Evolutionary conservation across 2,113 vertebrate genomes (phyloP).

Genomic region (Terrapene triunguis): DNA sequence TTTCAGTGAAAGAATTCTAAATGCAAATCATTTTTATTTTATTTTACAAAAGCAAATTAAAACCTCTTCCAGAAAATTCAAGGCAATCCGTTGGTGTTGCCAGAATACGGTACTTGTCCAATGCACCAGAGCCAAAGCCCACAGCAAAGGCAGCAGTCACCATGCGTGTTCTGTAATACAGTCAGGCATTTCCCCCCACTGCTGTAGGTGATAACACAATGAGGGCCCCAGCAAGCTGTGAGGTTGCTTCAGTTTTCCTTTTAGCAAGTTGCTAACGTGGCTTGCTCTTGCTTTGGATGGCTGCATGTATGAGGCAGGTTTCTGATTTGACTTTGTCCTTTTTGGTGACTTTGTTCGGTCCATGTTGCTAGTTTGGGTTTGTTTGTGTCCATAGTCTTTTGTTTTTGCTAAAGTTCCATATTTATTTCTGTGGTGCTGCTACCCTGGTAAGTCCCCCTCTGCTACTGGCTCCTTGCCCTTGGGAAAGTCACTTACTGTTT

Average conservation of each 20-base stretch:
- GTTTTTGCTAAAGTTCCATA: not conserved
- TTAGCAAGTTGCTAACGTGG: not conserved
- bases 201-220: not conserved
- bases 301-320: not conserved
- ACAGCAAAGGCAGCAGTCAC: not conserved
- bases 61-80: not conserved
- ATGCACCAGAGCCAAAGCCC: not conserved
- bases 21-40: not conserved
- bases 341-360: not conserved
- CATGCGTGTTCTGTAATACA: not conserved
- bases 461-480: not conserved
- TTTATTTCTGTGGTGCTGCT: not conserved
- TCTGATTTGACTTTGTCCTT: not conserved
- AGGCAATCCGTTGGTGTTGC: not conserved
- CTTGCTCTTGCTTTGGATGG: not conserved
- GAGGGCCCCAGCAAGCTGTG: not conserved
- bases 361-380: not conserved
- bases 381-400: not conserved
- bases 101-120: not conserved
- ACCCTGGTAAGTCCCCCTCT: not conserved
- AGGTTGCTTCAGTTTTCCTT: not conserved
- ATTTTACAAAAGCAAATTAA: not conserved
- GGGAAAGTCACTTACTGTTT: not conserved
- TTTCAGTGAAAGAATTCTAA: not conserved
- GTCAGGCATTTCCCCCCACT: not conserved